Evolutionary conservation across 2,797 vertebrate genomes (phyloP).

Genomic region (Eulemur coronatus): DNA sequence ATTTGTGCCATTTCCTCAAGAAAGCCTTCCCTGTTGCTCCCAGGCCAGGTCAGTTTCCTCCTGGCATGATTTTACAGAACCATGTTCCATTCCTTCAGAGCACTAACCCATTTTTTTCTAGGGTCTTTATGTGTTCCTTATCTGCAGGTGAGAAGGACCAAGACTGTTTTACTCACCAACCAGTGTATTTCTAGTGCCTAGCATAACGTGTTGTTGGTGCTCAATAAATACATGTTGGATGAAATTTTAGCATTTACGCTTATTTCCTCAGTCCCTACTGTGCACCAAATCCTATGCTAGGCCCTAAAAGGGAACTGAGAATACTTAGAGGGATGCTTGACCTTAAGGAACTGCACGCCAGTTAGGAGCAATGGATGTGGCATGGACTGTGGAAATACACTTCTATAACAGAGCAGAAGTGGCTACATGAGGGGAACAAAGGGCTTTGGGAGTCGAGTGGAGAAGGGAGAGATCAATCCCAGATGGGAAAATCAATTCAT

Average conservation of each 20-base stretch:
- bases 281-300: background rate
- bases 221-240: background rate
- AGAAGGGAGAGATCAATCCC: background rate
- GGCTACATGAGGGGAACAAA: background rate
- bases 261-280: background rate
- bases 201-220: background rate
- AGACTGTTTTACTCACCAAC: background rate
- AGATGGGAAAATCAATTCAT: background rate
- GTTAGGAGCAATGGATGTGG: background rate
- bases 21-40: background rate
- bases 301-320: background rate
- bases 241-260: background rate
- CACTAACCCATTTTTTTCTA: background rate
- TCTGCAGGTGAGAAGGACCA: background rate
- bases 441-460: background rate
- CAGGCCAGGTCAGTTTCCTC: background rate
- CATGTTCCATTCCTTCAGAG: background rate
- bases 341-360: background rate
- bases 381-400: background rate
- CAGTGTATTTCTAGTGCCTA: background rate
- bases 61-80: background rate
- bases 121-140: background rate
- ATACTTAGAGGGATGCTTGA: background rate
- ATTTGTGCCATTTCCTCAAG: background rate
- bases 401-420: background rate